A percentile compares a stretch with the other conserved stretches of the same genome.
Evolutionary conservation across 2,888 invertebrate species (phyloP).

Genomic region (Phalera bucephala): DNA sequence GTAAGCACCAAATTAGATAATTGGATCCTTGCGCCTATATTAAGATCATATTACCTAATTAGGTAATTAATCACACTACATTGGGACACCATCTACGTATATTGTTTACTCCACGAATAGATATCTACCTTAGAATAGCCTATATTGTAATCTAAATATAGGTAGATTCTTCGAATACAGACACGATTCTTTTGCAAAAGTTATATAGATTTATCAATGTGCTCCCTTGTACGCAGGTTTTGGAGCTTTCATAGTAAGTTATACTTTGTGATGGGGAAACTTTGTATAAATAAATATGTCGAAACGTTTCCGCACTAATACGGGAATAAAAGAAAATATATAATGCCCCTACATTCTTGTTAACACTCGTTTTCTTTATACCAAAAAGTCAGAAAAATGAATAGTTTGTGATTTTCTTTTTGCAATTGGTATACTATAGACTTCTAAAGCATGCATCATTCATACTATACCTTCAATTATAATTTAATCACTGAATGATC

Average conservation of each 20-base stretch:
- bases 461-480: too few relatives aligned
- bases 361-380: neutral
- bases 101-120: too few relatives aligned
- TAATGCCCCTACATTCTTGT: neutral
- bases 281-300: slow-evolving; percentile 1
- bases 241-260: neutral
- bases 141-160: neutral
- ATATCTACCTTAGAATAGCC: neutral
- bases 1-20: too few relatives aligned
- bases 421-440: too few relatives aligned
- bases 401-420: too few relatives aligned
- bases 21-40: too few relatives aligned
- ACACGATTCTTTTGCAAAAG: neutral
- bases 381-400: too few relatives aligned
- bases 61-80: too few relatives aligned
- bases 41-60: too few relatives aligned
- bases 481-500: too few relatives aligned
- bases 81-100: too few relatives aligned
- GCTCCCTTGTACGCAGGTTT: slow-evolving; percentile 1
- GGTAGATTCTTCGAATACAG: neutral
- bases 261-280: slow-evolving; percentile 2
- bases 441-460: too few relatives aligned
- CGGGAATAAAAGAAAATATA: neutral
- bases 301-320: neutral
- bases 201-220: slow-evolving; percentile 1